These are phyloP conservation scores for Salvelinus namaycush DNA, from an alignment of 2,113 vertebrate species.

Conservation along the genomic window DNA sequence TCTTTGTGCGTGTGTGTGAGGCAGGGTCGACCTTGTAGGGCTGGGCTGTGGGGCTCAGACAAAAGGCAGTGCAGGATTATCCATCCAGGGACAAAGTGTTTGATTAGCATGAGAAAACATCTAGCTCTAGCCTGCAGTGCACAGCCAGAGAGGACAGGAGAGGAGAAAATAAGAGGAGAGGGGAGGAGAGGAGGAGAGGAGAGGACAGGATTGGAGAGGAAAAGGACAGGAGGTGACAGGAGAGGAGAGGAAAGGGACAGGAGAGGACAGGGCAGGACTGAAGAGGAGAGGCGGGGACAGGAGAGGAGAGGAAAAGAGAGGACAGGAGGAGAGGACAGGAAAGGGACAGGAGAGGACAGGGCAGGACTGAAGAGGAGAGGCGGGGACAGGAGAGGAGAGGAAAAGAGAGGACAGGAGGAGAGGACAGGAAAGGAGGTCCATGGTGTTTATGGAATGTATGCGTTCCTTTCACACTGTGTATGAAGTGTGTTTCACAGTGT, in stretches of 20 bases:
- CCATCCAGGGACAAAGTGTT: constrained; percentile 78
- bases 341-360: too few relatives aligned
- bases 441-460: too few relatives aligned
- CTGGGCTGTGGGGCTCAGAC: constrained; percentile 73
- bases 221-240: too few relatives aligned
- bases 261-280: too few relatives aligned
- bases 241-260: too few relatives aligned
- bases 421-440: too few relatives aligned
- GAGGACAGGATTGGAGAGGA: too few relatives aligned
- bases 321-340: constrained; percentile 52
- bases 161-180: constrained; percentile 47
- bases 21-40: constrained; percentile 76
- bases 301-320: constrained; percentile 52
- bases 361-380: too few relatives aligned
- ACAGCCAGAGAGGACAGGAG: constrained; percentile 66
- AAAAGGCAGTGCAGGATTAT: constrained; percentile 79
- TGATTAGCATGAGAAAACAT: constrained; percentile 81
- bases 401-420: constrained; percentile 68
- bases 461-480: too few relatives aligned
- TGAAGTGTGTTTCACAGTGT: too few relatives aligned
- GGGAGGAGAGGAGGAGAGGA: constrained; percentile 64
- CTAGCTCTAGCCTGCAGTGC: constrained; percentile 62
- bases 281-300: too few relatives aligned
- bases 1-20: constrained; percentile 73
- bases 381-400: constrained; percentile 60